Percentiles rank a stretch among this genome's conserved stretches.
Conservation (phyloP, 2,113 vertebrate species). For the Trinectes maculatus region DNA sequence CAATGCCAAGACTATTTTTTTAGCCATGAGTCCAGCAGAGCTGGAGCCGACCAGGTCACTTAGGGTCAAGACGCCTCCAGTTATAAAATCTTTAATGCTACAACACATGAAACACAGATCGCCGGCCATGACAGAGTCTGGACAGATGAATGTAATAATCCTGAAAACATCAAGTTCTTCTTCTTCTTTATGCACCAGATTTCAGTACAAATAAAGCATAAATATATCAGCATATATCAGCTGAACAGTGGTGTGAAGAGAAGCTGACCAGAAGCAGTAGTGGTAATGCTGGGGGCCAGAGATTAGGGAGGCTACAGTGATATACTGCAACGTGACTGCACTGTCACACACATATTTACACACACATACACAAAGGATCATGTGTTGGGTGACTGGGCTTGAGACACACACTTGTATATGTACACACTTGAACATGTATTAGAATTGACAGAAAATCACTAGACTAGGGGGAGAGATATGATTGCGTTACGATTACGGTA, state of each 20-base stretch:
- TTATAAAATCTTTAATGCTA: neutral
- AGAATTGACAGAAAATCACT: constrained; percentile 34
- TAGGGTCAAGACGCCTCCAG: constrained; percentile 23
- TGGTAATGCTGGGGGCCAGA: constrained; percentile 31
- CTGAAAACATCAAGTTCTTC: neutral
- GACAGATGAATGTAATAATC: neutral
- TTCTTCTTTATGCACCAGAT: neutral
- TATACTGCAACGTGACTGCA: constrained; percentile 53
- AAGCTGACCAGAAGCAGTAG: constrained; percentile 54
- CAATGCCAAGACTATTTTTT: constrained; percentile 25
- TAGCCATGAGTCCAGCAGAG: constrained; percentile 25
- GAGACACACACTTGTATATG: constrained; percentile 18
- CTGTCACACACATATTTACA: constrained; percentile 17
- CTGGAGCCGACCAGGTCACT: constrained; percentile 47
- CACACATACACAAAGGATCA: constrained; percentile 43
- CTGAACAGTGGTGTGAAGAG: constrained; percentile 30
- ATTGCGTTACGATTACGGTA: too few species aligned
- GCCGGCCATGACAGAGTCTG: neutral
- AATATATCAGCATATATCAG: neutral
- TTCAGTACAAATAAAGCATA: neutral
- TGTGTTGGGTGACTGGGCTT: constrained; percentile 56
- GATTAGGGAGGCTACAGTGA: constrained; percentile 58
- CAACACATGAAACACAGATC: neutral
- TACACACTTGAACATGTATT: constrained; percentile 15
- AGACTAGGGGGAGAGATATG: neutral